These are phyloP conservation scores for Pangasius mekongensis DNA, from an alignment of 2,797 vertebrate genomes.

Conservation along the genomic window DNA sequence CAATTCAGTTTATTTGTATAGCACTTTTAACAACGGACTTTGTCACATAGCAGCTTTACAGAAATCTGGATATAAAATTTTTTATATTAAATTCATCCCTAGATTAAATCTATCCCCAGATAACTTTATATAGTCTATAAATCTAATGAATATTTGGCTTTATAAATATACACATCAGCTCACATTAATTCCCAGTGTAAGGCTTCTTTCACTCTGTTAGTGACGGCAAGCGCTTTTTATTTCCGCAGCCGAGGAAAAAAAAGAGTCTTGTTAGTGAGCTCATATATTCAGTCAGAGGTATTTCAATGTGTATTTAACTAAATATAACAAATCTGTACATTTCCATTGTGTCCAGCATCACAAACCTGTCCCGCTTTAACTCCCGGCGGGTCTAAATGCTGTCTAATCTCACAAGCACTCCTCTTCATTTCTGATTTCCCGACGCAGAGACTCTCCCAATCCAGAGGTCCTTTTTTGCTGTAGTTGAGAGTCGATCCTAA, in stretches of 20 bases:
- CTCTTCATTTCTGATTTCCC: background rate
- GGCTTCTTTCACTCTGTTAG: no score
- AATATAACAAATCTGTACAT: no score
- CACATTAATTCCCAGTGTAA: no score
- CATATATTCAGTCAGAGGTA: background rate
- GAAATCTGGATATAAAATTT: no score
- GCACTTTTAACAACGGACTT: no score
- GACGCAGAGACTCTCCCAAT: background rate
- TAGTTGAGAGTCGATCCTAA: background rate
- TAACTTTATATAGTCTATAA: background rate
- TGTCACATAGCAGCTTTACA: background rate
- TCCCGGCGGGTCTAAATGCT: background rate
- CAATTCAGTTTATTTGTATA: background rate
- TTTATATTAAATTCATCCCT: background rate
- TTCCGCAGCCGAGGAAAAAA: no score
- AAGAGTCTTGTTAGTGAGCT: background rate
- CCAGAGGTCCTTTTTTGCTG: background rate
- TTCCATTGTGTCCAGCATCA: background rate
- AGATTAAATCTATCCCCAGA: background rate
- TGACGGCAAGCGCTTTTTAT: no score
- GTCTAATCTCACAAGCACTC: background rate
- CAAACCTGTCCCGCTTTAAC: background rate
- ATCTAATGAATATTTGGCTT: background rate
- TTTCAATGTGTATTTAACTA: background rate
- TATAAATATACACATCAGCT: no score